These are phyloP conservation scores for Pectinophora gossypiella DNA, from an alignment of 1,140 invertebrate genomes.

Conservation along the genomic window DNA sequence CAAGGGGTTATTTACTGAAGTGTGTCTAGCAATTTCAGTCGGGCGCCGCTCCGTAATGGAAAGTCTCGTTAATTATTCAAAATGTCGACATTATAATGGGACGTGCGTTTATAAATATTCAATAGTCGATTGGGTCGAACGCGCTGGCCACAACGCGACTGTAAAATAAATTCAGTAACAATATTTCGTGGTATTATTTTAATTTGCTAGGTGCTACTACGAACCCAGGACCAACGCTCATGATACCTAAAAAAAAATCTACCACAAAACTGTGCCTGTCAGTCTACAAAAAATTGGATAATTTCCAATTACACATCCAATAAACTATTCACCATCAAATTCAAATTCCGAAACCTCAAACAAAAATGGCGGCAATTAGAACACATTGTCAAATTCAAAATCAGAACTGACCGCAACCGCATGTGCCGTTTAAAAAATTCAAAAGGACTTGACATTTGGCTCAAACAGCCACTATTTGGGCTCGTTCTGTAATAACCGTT, in stretches of 20 bases:
- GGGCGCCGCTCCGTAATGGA: slow-evolving; percentile 31
- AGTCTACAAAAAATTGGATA: too few relatives aligned
- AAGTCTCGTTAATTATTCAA: slow-evolving; percentile 57
- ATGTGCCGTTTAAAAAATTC: slow-evolving; percentile 30
- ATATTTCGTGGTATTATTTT: not conserved
- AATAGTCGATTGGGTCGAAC: slow-evolving; percentile 21
- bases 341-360: slow-evolving; percentile 1
- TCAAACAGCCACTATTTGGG: slow-evolving; percentile 10
- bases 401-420: slow-evolving; percentile 22
- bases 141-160: not conserved
- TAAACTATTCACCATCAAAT: not conserved
- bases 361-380: slow-evolving; percentile 31
- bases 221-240: not conserved
- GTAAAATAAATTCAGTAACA: not conserved
- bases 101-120: slow-evolving; percentile 55
- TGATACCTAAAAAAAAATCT: too few relatives aligned
- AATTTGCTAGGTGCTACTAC: not conserved
- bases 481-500: slow-evolving; percentile 17
- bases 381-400: slow-evolving; percentile 36
- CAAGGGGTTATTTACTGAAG: slow-evolving; percentile 35
- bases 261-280: too few relatives aligned
- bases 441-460: slow-evolving; percentile 50
- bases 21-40: slow-evolving; percentile 28
- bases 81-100: slow-evolving; percentile 55
- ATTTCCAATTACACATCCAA: too few relatives aligned